These are phyloP conservation scores for Picus viridis DNA, from an alignment of 2,797 vertebrate genomes.

Conservation along the genomic window DNA sequence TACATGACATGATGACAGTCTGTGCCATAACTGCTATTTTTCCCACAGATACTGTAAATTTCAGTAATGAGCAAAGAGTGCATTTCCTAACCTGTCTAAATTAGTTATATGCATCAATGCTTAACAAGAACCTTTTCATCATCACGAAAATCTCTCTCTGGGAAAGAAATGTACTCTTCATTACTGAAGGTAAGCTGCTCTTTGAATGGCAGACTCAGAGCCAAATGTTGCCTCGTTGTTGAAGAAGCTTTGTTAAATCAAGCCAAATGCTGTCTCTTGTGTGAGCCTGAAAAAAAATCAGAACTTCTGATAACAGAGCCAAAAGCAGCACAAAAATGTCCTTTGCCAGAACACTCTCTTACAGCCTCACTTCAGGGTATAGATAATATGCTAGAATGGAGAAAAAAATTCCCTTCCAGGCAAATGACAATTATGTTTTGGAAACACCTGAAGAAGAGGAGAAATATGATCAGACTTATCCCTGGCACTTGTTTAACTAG, in stretches of 20 bases:
- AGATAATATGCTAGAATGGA: not conserved
- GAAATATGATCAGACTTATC: not conserved
- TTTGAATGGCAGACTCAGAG: not conserved
- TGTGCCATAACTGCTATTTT: slow-evolving; percentile 16
- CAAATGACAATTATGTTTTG: not conserved
- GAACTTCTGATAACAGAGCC: not conserved
- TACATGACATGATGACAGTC: not conserved
- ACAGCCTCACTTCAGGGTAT: not conserved
- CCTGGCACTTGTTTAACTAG: not conserved
- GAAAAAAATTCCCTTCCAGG: not conserved
- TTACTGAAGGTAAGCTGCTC: slow-evolving; percentile 43
- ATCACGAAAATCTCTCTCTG: slow-evolving; percentile 25
- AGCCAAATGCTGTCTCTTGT: not conserved
- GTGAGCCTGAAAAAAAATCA: slow-evolving; percentile 8
- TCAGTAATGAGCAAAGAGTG: slow-evolving; percentile 16
- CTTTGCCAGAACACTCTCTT: not conserved
- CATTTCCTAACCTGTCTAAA: slow-evolving; percentile 16
- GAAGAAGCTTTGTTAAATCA: slow-evolving; percentile 14
- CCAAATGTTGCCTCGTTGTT: slow-evolving; percentile 26
- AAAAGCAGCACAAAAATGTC: not conserved
- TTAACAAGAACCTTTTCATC: slow-evolving; percentile 36
- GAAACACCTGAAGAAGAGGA: not conserved
- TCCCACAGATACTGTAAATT: slow-evolving; percentile 29
- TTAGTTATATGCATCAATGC: slow-evolving; percentile 37
- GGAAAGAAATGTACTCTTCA: slow-evolving; percentile 13